A percentile compares a stretch with the other conserved stretches of the same genome.
phyloP scores from a whole-genome alignment of 2,113 vertebrate species.

The Rhabdornis inornatus region DNA sequence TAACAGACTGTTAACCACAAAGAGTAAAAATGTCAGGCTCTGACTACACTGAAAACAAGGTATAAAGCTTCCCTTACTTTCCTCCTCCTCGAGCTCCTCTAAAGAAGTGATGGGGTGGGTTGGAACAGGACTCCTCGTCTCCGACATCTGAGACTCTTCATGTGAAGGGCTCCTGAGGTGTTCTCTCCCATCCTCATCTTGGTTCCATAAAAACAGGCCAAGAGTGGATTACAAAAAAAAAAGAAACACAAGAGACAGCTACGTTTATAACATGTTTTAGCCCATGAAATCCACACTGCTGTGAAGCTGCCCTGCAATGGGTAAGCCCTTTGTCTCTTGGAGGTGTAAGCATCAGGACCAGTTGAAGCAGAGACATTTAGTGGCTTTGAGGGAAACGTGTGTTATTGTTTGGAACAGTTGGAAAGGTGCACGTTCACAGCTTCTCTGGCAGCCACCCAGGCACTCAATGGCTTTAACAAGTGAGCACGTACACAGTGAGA shows the following conservation, averaged over 20 bases:
- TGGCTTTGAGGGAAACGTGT: background rate
- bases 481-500: background rate
- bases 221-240: background rate
- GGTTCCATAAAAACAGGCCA: background rate
- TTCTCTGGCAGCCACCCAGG: background rate
- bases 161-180: constrained; percentile 55
- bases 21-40: background rate
- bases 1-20: background rate
- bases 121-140: constrained; percentile 23
- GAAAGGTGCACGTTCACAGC: background rate
- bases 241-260: background rate
- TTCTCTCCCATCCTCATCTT: constrained; percentile 78
- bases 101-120: constrained; percentile 39
- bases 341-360: background rate
- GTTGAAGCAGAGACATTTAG: background rate
- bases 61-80: constrained; percentile 79
- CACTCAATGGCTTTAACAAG: background rate
- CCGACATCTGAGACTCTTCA: constrained; percentile 53
- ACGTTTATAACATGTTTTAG: background rate
- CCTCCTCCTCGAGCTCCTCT: constrained; percentile 86
- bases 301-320: background rate
- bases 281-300: background rate
- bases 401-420: background rate
- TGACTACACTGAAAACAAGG: background rate
- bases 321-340: background rate